Conservation (phyloP, 1,140 invertebrate genomes). For the Glomeris maerens region DNA sequence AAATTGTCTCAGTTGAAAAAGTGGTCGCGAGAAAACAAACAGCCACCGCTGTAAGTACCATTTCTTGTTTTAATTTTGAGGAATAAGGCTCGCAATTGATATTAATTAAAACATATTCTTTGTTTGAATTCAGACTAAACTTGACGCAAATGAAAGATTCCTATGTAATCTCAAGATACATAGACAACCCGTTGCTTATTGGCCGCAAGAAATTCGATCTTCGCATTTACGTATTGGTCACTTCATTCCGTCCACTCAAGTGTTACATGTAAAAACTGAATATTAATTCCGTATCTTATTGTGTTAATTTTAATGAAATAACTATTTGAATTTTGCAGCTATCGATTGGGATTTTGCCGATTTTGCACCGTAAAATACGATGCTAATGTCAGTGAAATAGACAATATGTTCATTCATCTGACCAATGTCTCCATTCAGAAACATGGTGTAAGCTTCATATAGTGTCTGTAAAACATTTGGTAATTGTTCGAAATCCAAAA, state of each 20-base stretch:
- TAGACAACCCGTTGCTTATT: constrained; percentile 69
- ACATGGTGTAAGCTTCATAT: constrained; percentile 54
- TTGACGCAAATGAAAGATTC: constrained; percentile 55
- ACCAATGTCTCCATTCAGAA: constrained; percentile 81
- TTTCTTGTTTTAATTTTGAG: not conserved
- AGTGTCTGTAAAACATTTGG: no score
- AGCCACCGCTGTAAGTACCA: constrained; percentile 18
- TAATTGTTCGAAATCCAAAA: constrained; percentile 1
- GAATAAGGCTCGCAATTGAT: not conserved
- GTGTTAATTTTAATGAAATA: not conserved
- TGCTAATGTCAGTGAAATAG: constrained; percentile 51
- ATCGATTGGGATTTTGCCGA: constrained; percentile 58
- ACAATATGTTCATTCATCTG: constrained; percentile 75
- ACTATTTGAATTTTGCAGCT: constrained; percentile 20
- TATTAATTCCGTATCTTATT: no score
- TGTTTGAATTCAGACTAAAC: constrained; percentile 53
- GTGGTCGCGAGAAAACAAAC: constrained; percentile 32
- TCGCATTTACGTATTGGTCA: constrained; percentile 64
- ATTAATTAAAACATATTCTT: not conserved
- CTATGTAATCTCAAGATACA: constrained; percentile 76
- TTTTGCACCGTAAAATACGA: constrained; percentile 70
- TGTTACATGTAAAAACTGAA: constrained; percentile 57
- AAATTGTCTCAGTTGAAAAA: constrained; percentile 39
- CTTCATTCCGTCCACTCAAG: constrained; percentile 68
- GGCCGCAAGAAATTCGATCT: constrained; percentile 84